Evolutionary conservation across 1,140 invertebrate genomes (phyloP).

Genomic region (Bombus huntii): DNA sequence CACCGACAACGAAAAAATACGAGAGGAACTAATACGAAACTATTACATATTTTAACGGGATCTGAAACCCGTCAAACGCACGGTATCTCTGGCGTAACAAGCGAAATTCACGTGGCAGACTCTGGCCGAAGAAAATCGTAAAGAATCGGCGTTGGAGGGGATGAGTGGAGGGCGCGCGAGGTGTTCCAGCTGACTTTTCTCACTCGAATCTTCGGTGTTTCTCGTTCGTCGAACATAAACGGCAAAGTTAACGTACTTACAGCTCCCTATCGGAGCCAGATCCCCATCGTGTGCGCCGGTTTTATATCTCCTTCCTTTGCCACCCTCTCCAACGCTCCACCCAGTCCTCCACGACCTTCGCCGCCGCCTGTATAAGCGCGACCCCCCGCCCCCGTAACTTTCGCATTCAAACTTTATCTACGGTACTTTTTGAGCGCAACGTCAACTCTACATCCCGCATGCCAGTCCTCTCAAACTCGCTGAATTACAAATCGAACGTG

Average conservation of each 20-base stretch:
- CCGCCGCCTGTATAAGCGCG: background rate
- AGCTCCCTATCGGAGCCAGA: conserved; percentile 35
- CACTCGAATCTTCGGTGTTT: conserved; percentile 25
- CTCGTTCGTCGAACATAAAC: conserved; percentile 53
- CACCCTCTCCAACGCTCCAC: background rate
- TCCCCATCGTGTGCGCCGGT: conserved; percentile 42
- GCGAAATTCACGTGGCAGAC: conserved; percentile 7
- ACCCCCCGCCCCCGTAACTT: conserved; percentile 41
- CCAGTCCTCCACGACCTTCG: background rate
- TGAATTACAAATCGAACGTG: conserved; percentile 68
- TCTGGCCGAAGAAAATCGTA: conserved; percentile 3
- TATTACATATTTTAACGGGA: background rate
- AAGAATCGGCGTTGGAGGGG: background rate
- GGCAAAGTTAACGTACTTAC: conserved; percentile 58
- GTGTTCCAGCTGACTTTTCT: conserved; percentile 47
- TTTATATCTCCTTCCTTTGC: conserved; percentile 35
- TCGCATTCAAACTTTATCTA: conserved; percentile 64
- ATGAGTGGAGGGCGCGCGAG: background rate
- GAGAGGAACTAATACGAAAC: background rate
- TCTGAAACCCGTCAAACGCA: background rate
- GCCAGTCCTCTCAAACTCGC: conserved; percentile 22
- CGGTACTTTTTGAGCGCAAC: conserved; percentile 59
- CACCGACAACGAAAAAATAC: background rate
- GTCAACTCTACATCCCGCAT: conserved; percentile 42
- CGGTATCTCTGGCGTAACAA: background rate